Conservation (phyloP, 2,113 vertebrate genomes). For the Mobula birostris region DNA sequence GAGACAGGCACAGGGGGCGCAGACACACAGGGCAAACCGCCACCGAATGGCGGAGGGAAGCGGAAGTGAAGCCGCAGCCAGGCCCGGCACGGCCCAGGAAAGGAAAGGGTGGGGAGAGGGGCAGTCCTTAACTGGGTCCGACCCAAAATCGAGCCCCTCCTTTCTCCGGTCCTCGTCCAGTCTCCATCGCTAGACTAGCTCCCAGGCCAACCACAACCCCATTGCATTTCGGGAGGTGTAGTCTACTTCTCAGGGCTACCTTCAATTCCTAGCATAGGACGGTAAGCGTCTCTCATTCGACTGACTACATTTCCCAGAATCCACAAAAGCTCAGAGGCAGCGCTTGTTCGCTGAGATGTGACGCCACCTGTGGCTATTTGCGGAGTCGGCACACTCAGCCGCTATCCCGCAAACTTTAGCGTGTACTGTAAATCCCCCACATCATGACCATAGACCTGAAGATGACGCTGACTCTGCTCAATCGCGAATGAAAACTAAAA, state of each 20-base stretch:
- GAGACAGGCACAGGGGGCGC: neutral
- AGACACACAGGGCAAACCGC: neutral
- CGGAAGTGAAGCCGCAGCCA: neutral
- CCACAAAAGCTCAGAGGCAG: neutral
- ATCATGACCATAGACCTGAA: no score
- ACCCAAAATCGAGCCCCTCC: neutral
- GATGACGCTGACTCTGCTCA: no score
- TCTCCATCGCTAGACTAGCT: neutral
- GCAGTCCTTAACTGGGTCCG: neutral
- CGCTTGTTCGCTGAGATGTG: neutral
- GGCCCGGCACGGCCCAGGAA: neutral
- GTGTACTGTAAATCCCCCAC: no score
- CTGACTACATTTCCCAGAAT: neutral
- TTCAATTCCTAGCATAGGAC: neutral
- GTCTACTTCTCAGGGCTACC: neutral
- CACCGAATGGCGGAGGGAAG: slow-evolving; percentile 19
- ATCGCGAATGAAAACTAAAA: no score
- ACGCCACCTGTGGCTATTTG: no score
- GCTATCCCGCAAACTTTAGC: no score
- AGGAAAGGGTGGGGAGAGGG: neutral
- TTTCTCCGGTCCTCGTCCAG: neutral
- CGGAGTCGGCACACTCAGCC: no score
- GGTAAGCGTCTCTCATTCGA: neutral
- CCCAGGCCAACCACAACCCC: neutral
- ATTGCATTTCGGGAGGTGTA: neutral